Evolutionary conservation across 2,888 invertebrate species (phyloP), one percentile per base, ranked within the genome.

Genomic region (Falcaria lacertinaria): DNA sequence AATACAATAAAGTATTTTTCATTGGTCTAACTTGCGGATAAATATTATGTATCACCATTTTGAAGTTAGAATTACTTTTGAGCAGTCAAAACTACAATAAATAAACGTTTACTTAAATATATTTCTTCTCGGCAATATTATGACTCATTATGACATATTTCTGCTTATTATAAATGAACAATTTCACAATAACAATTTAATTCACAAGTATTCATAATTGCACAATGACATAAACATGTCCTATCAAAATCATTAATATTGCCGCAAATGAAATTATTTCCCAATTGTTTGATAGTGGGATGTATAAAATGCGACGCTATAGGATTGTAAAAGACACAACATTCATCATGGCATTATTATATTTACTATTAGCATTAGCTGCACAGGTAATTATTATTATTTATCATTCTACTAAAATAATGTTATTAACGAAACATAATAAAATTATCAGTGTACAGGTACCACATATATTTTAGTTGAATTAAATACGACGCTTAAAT

Each of bases 261-360:
- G 50, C 59, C 60, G 51, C 42, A 47, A 50, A 49, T 51, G 44
- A 50, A 64, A 66, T 43, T 13, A 47, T 83, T 80, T 75, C 74
- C 42, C 57, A 72, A 83, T 57, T 34, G 22, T 35, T 43, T 47
- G 77, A 82, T 80, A 78, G 54, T 47, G 47, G 52, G 52, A 45
- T 53, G 67, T 79, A 77, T 80, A 80, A 74, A 77, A 65, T 60
- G 59, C n/a, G 53, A 53, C 47, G 53, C 47, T 28, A 43, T 34
- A 41, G 32, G 52, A 50, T 47, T 38, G 40, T 46, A 38, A 14
- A 19, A 33, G 56, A 69, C 59, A 60, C 60, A 49, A 45, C 46
- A 50, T 50, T 56, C 71, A 78, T 45, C 72, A 86, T 87, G 87
- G 70, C 74, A 54, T 64, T 70, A 38, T 57, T 69, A 50, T 74